Evolutionary conservation across 1,140 invertebrate species (phyloP), one percentile per base, ranked within the genome.

Genomic region (Littorina saxatilis): DNA sequence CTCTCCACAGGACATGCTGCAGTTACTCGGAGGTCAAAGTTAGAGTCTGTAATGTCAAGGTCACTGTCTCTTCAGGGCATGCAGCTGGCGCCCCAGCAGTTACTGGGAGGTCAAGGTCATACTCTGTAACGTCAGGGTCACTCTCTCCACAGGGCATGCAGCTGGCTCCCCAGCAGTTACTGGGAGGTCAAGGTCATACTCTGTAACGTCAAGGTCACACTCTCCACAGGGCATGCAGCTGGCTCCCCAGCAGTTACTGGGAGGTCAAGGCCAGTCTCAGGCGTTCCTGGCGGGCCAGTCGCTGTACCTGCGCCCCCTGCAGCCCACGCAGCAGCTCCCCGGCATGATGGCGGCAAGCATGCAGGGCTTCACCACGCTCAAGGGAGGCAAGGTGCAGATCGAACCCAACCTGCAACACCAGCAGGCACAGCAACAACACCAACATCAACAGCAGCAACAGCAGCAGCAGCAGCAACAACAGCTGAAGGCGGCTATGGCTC

Each of bases 231-330:
- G 85, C 32, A 86, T 89, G 47, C 88, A 87, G 81, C 83, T 88
- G 76, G 86, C 86, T 43, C 76, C 88, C 39, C 87, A 86, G 40
- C 84, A 83, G 27, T 73, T 89, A 2, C 77, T 90, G 58, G 85
- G 81, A 20, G 85, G 85, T 20, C 86, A 87, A 55, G 84, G 86
- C 37, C 88, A 90, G 77, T 86, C 89, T 50, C 89, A 84, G 52
- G 82, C 90, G 76, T 88, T 91, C 83, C 79, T 87, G 76, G 70
- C 86, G 80, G 83, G 91, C 83, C 86, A 87, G 70, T 83, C 85
- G 9, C 74, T 91, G 23, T 92, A 89, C 79, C 88, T 91, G 50
- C 84, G 90, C 55, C 79, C 88, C 70, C 80, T 88, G 7, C 63
- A 79, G 47, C 68, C 84, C 80, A 23, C 61, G 39, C 84, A 63